Base-by-base conservation (phyloP, 2,797 vertebrate genomes). In the Lindbergichthys nudifrons region DNA sequence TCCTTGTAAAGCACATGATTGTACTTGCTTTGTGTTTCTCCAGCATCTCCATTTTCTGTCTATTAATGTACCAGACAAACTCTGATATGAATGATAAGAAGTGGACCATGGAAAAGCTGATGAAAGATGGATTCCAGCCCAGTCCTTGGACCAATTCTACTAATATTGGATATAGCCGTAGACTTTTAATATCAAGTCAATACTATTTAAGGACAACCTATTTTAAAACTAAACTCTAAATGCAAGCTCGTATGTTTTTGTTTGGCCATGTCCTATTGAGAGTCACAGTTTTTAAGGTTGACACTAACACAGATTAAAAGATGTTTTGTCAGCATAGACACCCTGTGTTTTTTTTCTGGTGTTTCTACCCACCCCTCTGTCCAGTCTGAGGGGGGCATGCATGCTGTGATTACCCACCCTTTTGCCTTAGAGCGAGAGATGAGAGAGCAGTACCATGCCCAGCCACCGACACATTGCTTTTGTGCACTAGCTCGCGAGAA, bases 401-500 rank as follows among this genome's bases (percentile, higher is more conserved):
- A 93, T 97, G 80, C 75, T 85, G 87, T 83, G 82, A 86, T 92
- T 96, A 99, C 97, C 97, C 97, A 99, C 98, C 97, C 97, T 98
- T 98, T 94, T 96, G 96, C 96, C 96, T 98, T 93, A 96, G 96
- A 96, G 96, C 95, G 89, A 98, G 95, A 96, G 97, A 97, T 95
- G 97, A 97, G 89, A 97, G 92, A 96, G 97, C 96, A 94, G 97
- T 96, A 90, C 96, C 95, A 92, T 92, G 92, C 87, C 88, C 92
- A 93, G 96, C 95, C 94, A 94, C 93, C 94, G 96, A 95, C 93
- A 94, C 95, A 95, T 92, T 96, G 94, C 94, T 96, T 98, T 98
- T 98, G 96, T 96, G 96, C 96, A 96, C 95, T 95, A 94, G 95
- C 93, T 98, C 97, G 92, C 95, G 95, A 97, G 96, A 98, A 97